A percentile compares a stretch with the other conserved stretches of the same genome.
Evolutionary conservation across 2,797 vertebrate genomes (phyloP).

Genomic region (Luscinia luscinia): DNA sequence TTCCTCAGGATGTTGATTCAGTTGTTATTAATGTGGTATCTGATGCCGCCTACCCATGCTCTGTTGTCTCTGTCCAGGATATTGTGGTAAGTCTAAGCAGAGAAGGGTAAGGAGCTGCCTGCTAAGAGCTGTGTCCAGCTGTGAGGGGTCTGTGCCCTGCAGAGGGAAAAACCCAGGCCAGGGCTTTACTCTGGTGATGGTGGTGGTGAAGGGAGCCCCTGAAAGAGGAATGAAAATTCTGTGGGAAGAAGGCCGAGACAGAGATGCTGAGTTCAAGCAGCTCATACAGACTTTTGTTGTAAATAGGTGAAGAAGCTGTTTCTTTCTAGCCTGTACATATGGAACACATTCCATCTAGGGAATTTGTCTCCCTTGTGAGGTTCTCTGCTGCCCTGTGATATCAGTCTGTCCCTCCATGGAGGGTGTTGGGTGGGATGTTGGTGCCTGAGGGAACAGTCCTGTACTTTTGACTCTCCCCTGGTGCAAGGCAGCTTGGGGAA

Average conservation of each 20-base stretch:
- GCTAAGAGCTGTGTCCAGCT: background rate
- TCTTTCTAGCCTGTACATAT: background rate
- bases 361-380: background rate
- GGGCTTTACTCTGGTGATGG: background rate
- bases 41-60: conserved; percentile 75
- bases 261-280: background rate
- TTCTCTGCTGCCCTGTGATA: background rate
- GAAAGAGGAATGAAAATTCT: background rate
- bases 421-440: background rate
- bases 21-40: conserved; percentile 81
- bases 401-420: background rate
- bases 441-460: background rate
- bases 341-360: background rate
- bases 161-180: background rate
- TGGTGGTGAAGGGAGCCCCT: background rate
- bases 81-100: conserved; percentile 77
- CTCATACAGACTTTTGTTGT: background rate
- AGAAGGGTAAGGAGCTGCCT: background rate
- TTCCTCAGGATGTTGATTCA: conserved; percentile 79
- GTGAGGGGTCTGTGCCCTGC: background rate
- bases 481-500: background rate
- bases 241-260: background rate
- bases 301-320: background rate
- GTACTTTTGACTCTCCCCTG: background rate
- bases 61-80: conserved; percentile 82